These are phyloP conservation scores for Mesoclemmys tuberculata DNA, from an alignment of 2,113 vertebrate species.

Conservation along the genomic window DNA sequence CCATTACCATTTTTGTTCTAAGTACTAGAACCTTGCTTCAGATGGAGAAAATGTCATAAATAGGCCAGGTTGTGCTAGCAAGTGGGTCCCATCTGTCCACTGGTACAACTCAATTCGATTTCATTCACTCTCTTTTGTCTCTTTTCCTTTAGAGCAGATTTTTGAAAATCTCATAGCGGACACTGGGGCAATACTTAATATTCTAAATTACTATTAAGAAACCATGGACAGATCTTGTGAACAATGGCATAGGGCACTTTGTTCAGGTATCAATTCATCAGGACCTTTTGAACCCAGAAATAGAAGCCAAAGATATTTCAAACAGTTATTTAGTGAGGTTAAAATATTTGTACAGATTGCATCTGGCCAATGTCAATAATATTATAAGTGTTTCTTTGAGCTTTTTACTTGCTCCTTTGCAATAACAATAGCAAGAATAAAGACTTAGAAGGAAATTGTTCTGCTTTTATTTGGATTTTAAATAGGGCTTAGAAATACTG, in stretches of 20 bases:
- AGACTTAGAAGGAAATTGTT: conserved; percentile 60
- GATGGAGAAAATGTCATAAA: conserved; percentile 72
- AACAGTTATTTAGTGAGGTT: conserved; percentile 60
- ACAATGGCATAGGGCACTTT: conserved; percentile 69
- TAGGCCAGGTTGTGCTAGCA: conserved; percentile 75
- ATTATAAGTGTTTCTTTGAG: conserved; percentile 59
- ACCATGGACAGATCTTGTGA: conserved; percentile 28
- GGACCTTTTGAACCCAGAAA: conserved; percentile 63
- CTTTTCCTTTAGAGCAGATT: conserved; percentile 76
- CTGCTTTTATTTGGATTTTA: conserved; percentile 72
- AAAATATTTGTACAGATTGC: conserved; percentile 73
- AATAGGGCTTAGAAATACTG: conserved; percentile 67
- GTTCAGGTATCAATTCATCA: conserved; percentile 77
- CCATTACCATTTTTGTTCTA: conserved; percentile 27
- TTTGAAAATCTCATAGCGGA: conserved; percentile 79
- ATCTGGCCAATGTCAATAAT: conserved; percentile 66
- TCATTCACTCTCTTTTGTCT: conserved; percentile 84
- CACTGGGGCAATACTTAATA: conserved; percentile 73
- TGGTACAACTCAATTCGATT: conserved; percentile 84
- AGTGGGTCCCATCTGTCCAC: conserved; percentile 87
- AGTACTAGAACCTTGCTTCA: conserved; percentile 52
- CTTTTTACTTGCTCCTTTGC: conserved; percentile 69
- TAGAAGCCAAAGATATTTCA: conserved; percentile 68
- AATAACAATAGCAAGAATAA: conserved; percentile 53
- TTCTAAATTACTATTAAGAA: conserved; percentile 66